A percentile compares a stretch with the other conserved stretches of the same genome.
Conservation (phyloP, 1,140 invertebrate species). For the Tetragonula clypearis region DNA sequence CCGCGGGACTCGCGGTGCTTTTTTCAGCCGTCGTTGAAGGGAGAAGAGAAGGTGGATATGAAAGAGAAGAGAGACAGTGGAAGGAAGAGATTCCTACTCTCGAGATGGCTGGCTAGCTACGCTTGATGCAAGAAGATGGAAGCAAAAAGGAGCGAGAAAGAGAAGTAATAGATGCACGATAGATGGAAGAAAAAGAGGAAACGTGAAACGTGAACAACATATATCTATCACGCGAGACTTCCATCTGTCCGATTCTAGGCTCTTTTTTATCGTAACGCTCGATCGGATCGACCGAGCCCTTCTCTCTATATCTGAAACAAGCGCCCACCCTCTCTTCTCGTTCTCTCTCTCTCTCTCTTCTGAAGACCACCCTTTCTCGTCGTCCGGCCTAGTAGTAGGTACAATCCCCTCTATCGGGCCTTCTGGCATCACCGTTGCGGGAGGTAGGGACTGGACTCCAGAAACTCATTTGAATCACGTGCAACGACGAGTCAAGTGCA, state of each 20-base stretch:
- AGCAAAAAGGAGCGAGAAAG: background rate
- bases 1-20: conserved; percentile 13
- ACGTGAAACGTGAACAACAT: conserved; percentile 16
- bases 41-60: background rate
- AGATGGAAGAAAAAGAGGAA: background rate
- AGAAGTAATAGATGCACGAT: background rate
- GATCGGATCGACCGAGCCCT: conserved; percentile 58
- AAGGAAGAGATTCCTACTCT: background rate
- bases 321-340: conserved; percentile 29
- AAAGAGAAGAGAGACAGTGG: background rate
- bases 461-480: conserved; percentile 70
- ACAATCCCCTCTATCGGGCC: conserved; percentile 30
- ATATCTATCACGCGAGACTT: conserved; percentile 58
- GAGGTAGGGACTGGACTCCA: conserved; percentile 24
- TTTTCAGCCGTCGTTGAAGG: background rate
- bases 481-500: conserved; percentile 67
- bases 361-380: conserved; percentile 32
- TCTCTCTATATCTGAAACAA: conserved; percentile 49
- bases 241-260: conserved; percentile 56
- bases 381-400: conserved; percentile 37
- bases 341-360: background rate
- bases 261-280: conserved; percentile 63
- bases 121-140: background rate
- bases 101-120: background rate
- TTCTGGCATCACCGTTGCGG: conserved; percentile 6